These are phyloP conservation scores for Myopa tessellatipennis DNA, from an alignment of 2,888 invertebrate species.

Conservation along the genomic window DNA sequence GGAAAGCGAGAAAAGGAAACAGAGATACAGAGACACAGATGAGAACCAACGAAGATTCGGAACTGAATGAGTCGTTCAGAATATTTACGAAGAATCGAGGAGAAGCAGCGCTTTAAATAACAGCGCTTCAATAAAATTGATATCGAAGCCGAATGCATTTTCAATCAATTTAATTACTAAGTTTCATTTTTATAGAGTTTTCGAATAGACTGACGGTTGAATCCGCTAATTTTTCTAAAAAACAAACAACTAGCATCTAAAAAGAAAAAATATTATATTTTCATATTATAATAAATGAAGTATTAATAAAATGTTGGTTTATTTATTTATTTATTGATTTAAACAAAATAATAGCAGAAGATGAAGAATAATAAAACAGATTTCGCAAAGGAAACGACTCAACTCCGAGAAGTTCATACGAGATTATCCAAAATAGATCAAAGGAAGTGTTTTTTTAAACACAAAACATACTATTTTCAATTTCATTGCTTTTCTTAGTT, in stretches of 20 bases:
- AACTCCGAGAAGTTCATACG: too few relatives aligned
- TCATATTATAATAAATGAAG: slow-evolving; percentile 20
- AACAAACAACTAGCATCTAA: slow-evolving; percentile 8
- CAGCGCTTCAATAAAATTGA: background rate
- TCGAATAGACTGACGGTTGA: slow-evolving; percentile 41
- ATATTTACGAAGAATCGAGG: too few relatives aligned
- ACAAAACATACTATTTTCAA: too few relatives aligned
- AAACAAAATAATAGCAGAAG: background rate
- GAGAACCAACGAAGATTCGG: background rate
- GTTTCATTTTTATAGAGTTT: background rate
- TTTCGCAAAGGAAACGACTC: background rate
- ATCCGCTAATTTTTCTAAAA: slow-evolving; percentile 32
- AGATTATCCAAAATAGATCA: too few relatives aligned
- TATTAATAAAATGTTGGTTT: background rate
- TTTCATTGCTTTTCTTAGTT: background rate
- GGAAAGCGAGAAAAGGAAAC: background rate
- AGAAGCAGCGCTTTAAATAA: too few relatives aligned
- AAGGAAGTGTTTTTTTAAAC: too few relatives aligned
- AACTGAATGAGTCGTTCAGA: too few relatives aligned
- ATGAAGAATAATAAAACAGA: background rate
- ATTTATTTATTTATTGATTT: background rate
- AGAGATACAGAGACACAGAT: background rate
- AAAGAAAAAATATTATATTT: slow-evolving; percentile 24
- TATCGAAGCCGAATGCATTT: background rate
- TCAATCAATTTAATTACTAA: background rate